Evolutionary conservation across 1,140 invertebrate genomes (phyloP).

Genomic region (Heliconius hermathena): DNA sequence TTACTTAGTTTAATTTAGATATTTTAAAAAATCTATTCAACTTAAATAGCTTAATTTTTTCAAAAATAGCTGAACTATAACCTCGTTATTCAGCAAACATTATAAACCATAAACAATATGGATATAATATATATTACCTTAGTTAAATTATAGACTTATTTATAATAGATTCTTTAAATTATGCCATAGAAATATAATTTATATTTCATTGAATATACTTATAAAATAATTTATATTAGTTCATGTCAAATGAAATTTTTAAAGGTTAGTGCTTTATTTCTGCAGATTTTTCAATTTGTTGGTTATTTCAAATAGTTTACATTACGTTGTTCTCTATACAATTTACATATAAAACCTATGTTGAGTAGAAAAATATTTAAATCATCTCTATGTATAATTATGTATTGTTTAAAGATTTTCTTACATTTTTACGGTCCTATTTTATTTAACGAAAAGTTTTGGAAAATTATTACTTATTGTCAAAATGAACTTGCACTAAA

Average conservation of each 20-base stretch:
- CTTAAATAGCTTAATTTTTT: neutral
- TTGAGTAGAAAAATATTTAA: neutral
- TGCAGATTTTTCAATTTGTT: neutral
- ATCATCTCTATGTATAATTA: neutral
- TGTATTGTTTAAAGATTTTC: neutral
- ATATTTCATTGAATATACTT: conserved; percentile 21
- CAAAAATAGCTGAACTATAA: neutral
- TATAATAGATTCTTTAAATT: neutral
- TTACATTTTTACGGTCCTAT: neutral
- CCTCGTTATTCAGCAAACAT: neutral
- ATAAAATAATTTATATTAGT: conserved; percentile 44
- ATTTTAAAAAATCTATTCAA: neutral
- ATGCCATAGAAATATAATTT: neutral
- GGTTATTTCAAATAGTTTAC: neutral
- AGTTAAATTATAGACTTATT: neutral
- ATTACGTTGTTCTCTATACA: neutral
- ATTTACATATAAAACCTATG: neutral
- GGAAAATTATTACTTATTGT: no score
- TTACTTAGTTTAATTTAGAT: neutral
- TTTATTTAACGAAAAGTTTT: neutral
- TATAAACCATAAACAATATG: neutral
- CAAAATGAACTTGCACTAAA: no score
- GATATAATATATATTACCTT: neutral
- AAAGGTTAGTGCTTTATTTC: neutral
- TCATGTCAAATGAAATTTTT: conserved; percentile 31